Evolutionary conservation across 2,797 vertebrate species (phyloP).

Genomic region (Sarcophilus harrisii): DNA sequence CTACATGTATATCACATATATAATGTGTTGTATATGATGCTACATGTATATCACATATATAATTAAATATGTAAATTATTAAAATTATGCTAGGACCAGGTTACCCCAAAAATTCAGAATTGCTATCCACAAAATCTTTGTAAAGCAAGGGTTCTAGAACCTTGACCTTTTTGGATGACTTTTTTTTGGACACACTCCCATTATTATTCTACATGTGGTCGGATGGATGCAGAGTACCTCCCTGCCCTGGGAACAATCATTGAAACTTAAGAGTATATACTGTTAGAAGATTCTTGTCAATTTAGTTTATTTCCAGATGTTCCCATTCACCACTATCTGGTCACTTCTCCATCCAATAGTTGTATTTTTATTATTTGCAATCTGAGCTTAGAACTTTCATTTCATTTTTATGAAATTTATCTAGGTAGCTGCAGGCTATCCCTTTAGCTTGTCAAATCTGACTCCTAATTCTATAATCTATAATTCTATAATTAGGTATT

Average conservation of each 20-base stretch:
- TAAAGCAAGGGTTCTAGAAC: background rate
- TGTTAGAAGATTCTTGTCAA: background rate
- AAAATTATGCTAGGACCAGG: background rate
- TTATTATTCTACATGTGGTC: background rate
- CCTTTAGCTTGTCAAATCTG: background rate
- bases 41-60: background rate
- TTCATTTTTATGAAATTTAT: background rate
- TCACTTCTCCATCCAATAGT: background rate
- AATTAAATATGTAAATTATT: background rate
- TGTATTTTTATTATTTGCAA: background rate
- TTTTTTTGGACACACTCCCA: background rate
- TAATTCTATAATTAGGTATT: background rate
- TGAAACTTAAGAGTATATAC: background rate
- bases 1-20: too few species aligned
- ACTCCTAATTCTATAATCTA: background rate
- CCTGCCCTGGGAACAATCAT: background rate
- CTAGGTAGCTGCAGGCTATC: background rate
- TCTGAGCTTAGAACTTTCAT: background rate
- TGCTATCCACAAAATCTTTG: background rate
- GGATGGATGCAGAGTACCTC: background rate
- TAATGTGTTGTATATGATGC: too few species aligned
- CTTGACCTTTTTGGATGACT: background rate
- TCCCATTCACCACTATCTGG: background rate
- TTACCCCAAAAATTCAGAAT: background rate
- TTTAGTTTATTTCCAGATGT: background rate